Evolutionary conservation across 2,797 vertebrate genomes (phyloP).

Genomic region (Scyliorhinus canicula): DNA sequence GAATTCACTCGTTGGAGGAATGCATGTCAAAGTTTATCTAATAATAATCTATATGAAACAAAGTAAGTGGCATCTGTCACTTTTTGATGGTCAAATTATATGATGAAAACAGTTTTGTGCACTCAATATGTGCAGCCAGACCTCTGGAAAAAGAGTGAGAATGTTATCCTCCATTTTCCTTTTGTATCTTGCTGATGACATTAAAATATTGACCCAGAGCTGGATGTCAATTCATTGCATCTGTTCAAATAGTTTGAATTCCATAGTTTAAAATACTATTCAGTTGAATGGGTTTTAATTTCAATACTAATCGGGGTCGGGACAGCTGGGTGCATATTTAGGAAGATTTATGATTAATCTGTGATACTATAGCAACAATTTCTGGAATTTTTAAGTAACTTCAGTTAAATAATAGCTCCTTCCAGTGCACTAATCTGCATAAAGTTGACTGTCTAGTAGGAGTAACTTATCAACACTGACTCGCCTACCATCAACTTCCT

Average conservation of each 20-base stretch:
- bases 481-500: not conserved
- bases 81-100: not conserved
- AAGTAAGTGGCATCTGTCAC: not conserved
- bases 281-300: not conserved
- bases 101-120: not conserved
- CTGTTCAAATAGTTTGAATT: slow-evolving; percentile 34
- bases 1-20: slow-evolving; percentile 4
- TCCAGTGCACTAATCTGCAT: not conserved
- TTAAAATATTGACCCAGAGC: not conserved
- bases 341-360: not conserved
- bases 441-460: not conserved
- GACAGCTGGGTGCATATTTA: not conserved
- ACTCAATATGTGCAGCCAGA: not conserved
- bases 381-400: not conserved
- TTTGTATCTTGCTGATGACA: not conserved
- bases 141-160: not conserved
- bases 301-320: slow-evolving; percentile 7
- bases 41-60: not conserved
- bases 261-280: slow-evolving; percentile 18
- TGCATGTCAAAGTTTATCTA: not conserved
- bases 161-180: not conserved
- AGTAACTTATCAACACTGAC: not conserved
- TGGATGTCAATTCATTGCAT: slow-evolving; percentile 7
- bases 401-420: not conserved
- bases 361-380: not conserved